Evolutionary conservation across 1,140 invertebrate species (phyloP), one percentile per base, ranked within the genome.

Genomic region (Aphelenchoides avenae): DNA sequence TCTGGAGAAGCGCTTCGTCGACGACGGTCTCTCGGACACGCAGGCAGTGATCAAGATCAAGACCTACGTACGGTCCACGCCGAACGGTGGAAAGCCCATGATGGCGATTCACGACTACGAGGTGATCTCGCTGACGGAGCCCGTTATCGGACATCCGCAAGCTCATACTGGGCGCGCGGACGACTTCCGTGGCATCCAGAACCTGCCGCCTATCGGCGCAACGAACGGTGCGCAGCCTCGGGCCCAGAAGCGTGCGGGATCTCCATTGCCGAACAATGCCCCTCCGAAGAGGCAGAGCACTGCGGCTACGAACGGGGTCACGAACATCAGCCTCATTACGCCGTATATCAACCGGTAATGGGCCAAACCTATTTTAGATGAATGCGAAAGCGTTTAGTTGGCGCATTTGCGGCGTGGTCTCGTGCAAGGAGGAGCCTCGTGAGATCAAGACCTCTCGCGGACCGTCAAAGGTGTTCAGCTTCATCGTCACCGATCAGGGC

Each of bases 391-490:
- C 43, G 41, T 67, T 36, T 63, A 89, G 86, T 74, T 96, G 89
- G 90, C 85, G 88, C 1, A 91, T 97, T 53, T 88, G 89, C 76
- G 94, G 86, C 24, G 82, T 91, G 39, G 87, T 96, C 0, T 87
- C 86, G 9, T 85, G 83, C 58, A 97, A 97, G 77, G 83, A 85
- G 5, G 72, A 79, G 0, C 86, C 96, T 31, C 83, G 87, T 57
- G 87, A 85, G 0, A 95, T 89, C 88, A 89, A 84, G 39, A 97
- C 95, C 79, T 86, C 89, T 0, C 83, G 84, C 46, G 91, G 92
- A 0, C 88, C 92, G 80, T 93, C 92, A 1, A 90, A 89, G 76
- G 80, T 98, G 1, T 98, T 98, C 73, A 89, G 84, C 64, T 86
- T 96, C 79, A 89, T 91, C 78, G 78, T 98, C 0, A 79, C 89